Conservation (phyloP, 2,888 invertebrate species). For the Hololepta plana region DNA sequence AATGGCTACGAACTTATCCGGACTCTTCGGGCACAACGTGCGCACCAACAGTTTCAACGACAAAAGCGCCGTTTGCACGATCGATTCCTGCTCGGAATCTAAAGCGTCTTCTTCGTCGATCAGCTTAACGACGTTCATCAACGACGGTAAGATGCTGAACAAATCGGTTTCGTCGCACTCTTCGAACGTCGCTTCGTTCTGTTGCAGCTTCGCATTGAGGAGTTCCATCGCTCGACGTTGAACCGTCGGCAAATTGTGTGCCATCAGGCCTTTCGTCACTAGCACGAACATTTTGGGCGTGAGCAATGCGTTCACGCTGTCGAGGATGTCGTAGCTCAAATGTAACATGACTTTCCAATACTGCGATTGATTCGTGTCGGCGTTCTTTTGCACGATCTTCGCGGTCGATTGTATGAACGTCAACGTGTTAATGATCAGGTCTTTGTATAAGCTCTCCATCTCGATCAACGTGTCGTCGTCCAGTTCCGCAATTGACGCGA, state of each 20-base stretch:
- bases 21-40: slow-evolving; percentile 45
- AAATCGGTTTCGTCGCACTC: slow-evolving; percentile 29
- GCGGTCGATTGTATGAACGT: slow-evolving; percentile 48
- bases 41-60: slow-evolving; percentile 70
- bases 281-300: slow-evolving; percentile 63
- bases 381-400: slow-evolving; percentile 39
- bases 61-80: slow-evolving; percentile 68
- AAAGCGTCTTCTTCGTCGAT: slow-evolving; percentile 29
- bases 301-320: slow-evolving; percentile 61
- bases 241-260: slow-evolving; percentile 51
- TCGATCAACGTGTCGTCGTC: slow-evolving; percentile 26
- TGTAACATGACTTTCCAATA: slow-evolving; percentile 73
- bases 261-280: slow-evolving; percentile 55
- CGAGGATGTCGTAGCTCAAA: slow-evolving; percentile 60
- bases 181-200: slow-evolving; percentile 40
- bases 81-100: slow-evolving; percentile 40
- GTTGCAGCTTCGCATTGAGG: slow-evolving; percentile 61
- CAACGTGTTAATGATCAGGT: slow-evolving; percentile 47
- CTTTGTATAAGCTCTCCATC: slow-evolving; percentile 46
- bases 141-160: slow-evolving; percentile 38
- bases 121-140: slow-evolving; percentile 40
- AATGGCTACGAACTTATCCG: slow-evolving; percentile 50
- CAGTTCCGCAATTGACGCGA: slow-evolving; percentile 42
- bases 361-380: slow-evolving; percentile 38
- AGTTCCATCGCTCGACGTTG: slow-evolving; percentile 71